phyloP scores from a whole-genome alignment of 2,888 invertebrate species.

The Vesta saturnalis region DNA sequence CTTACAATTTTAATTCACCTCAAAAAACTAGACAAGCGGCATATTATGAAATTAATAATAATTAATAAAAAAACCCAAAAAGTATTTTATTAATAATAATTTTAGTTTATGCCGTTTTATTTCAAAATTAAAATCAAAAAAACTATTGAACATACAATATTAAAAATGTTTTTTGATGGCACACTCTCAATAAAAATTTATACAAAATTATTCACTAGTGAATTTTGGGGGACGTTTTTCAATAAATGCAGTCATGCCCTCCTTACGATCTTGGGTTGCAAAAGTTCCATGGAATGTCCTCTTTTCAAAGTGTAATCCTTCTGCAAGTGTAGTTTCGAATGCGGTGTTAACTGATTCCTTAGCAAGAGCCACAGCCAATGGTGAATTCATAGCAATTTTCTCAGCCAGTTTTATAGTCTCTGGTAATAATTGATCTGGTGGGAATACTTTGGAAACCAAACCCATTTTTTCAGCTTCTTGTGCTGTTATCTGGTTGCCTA shows the following conservation, averaged over 20 bases:
- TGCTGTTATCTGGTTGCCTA: conserved; percentile 82
- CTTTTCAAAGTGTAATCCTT: conserved; percentile 92
- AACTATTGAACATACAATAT: background rate
- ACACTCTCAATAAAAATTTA: background rate
- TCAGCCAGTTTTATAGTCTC: conserved; percentile 96
- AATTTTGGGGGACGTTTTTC: conserved; percentile 94
- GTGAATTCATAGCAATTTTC: conserved; percentile 91
- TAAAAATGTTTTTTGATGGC: background rate
- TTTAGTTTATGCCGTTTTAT: too few relatives aligned
- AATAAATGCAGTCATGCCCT: conserved; percentile 97
- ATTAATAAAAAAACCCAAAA: too few relatives aligned
- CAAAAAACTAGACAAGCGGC: too few relatives aligned
- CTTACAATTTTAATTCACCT: too few relatives aligned
- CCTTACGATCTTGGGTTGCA: conserved; percentile 93
- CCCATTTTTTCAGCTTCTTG: conserved; percentile 92
- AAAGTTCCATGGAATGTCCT: conserved; percentile 94
- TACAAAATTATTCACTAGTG: conserved; percentile 71
- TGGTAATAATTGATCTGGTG: conserved; percentile 83
- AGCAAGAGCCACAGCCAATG: conserved; percentile 83
- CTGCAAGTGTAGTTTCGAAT: conserved; percentile 85
- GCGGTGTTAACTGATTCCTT: conserved; percentile 94
- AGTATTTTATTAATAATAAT: too few relatives aligned
- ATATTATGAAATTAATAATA: too few relatives aligned
- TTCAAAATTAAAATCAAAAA: conserved; percentile 11
- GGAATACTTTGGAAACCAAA: conserved; percentile 90